These are phyloP conservation scores for Drosophila takahashii DNA, from an alignment of 1,140 invertebrate species.

Conservation along the genomic window DNA sequence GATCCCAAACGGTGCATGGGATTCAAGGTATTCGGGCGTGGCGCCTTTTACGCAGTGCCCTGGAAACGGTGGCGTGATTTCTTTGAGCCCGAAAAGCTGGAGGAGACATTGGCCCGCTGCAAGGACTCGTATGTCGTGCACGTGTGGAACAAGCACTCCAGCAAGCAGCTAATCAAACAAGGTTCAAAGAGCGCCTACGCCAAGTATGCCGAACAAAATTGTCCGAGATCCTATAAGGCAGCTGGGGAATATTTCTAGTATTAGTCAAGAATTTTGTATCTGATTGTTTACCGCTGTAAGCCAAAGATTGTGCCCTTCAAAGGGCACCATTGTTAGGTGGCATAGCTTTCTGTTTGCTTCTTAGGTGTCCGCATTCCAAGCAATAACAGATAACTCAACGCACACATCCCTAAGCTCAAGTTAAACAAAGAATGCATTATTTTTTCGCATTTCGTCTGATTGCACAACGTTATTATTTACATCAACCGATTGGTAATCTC, in stretches of 20 bases:
- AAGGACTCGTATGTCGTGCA: slow-evolving; percentile 87
- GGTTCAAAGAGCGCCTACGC: slow-evolving; percentile 86
- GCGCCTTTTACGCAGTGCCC: slow-evolving; percentile 88
- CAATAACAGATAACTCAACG: neutral
- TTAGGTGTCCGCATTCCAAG: slow-evolving; percentile 11
- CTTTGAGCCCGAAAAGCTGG: slow-evolving; percentile 86
- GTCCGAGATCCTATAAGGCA: slow-evolving; percentile 86
- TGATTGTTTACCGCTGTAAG: slow-evolving; percentile 9
- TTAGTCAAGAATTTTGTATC: slow-evolving; percentile 1
- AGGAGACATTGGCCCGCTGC: slow-evolving; percentile 85
- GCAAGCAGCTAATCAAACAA: slow-evolving; percentile 83
- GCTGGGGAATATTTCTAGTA: slow-evolving; percentile 85
- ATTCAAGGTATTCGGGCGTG: slow-evolving; percentile 88
- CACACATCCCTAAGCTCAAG: neutral
- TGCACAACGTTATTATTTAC: neutral
- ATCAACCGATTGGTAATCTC: neutral
- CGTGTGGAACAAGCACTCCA: slow-evolving; percentile 90
- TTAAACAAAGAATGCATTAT: neutral
- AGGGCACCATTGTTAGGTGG: neutral
- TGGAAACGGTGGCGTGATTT: slow-evolving; percentile 88
- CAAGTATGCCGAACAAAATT: slow-evolving; percentile 86
- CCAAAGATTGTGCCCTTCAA: slow-evolving; percentile 23
- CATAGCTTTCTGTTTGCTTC: neutral
- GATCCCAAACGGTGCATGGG: slow-evolving; percentile 86
- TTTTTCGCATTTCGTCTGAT: neutral